Percentiles rank a stretch among this genome's conserved stretches.
Evolutionary conservation across 2,113 vertebrate species (phyloP).

Genomic region (Motacilla alba): DNA sequence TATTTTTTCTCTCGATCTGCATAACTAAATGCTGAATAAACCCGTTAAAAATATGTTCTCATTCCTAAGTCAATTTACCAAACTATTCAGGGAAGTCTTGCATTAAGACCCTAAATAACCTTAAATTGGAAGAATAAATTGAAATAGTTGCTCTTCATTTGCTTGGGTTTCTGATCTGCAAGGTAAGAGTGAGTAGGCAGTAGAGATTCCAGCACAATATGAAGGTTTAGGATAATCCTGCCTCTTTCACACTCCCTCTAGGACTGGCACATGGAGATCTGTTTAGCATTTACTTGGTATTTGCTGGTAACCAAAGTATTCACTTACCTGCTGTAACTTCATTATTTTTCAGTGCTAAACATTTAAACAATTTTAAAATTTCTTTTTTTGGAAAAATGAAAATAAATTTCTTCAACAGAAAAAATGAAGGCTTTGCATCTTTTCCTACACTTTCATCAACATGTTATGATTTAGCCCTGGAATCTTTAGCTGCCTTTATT

Average conservation of each 20-base stretch:
- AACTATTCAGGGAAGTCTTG: background rate
- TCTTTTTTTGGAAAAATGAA: background rate
- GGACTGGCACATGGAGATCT: background rate
- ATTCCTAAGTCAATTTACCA: background rate
- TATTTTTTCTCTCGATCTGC: background rate
- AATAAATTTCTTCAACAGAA: background rate
- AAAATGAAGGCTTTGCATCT: background rate
- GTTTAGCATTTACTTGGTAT: background rate
- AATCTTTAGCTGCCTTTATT: background rate
- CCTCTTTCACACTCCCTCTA: background rate
- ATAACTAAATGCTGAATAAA: slow-evolving; percentile 12
- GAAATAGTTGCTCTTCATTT: background rate
- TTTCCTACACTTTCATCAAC: background rate
- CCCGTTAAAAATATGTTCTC: background rate
- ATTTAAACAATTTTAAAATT: background rate
- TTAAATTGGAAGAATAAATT: background rate
- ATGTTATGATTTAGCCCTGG: background rate
- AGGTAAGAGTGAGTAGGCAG: background rate
- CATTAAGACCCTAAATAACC: background rate
- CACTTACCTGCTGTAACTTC: background rate
- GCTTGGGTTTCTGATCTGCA: background rate
- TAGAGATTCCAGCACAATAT: background rate
- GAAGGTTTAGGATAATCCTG: background rate
- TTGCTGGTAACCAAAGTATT: background rate
- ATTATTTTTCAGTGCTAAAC: background rate